Base-by-base conservation (phyloP, 2,113 vertebrate genomes). In the Tragelaphus scriptus region DNA sequence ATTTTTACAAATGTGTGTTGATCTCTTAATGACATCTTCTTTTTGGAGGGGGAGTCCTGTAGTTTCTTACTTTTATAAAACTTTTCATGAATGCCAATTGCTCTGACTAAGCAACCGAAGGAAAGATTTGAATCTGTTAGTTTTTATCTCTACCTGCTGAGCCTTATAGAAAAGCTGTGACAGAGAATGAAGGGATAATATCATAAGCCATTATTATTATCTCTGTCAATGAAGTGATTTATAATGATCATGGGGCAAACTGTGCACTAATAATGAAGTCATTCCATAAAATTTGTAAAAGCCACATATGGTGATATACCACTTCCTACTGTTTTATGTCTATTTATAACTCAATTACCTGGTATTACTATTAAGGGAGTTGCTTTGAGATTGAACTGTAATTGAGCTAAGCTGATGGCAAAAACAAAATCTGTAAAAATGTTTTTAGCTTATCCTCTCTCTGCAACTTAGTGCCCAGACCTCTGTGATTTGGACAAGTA, bases 211-310 rank as follows among this genome's bases (percentile, higher is more conserved):
- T 95, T 63, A 71, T 93, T 23, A 8, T 92, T 86, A 91, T 90
- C 84, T 97, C 94, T 86, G 89, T 96, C 98, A 92, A 94, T 75
- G 94, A 97, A 93, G 95, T 92, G 95, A 97, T 97, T 97, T 97
- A 95, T 98, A 97, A 93, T 92, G 86, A 97, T 94, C 59, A 2
- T 23, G 88, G 97, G 8, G 1, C 1, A 95, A 97, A 97, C 94
- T 87, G 75, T 79, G 95, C 49, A 1, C 36, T 98, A 96, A 96
- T 8, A 51, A 97, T 91, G 55, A 87, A 91, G 90, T 68, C 65
- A 88, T 79, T 94, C 19, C 40, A 44, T 65, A 28, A 90, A 59
- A 63, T 94, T 75, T 95, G 85, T 36, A 96, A 98, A 94, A 25
- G 92, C 82, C 36, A 14, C 63, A 77, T 91, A 25, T 61, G 92